Percentiles rank a stretch among this genome's conserved stretches.
phyloP scores from a whole-genome alignment of 1,140 invertebrate genomes.

The Battus philenor region DNA sequence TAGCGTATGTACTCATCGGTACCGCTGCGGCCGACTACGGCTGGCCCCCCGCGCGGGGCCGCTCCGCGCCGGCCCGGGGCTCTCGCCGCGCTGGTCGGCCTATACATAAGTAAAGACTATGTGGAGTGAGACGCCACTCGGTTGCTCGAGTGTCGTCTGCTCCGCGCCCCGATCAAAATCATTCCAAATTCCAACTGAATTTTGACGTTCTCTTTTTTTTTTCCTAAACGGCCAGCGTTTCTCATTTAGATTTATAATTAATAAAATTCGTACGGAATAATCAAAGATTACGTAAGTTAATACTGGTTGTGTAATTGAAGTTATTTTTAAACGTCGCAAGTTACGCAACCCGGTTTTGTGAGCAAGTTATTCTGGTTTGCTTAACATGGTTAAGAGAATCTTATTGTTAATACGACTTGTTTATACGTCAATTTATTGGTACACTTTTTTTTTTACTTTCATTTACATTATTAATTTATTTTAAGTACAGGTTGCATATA shows the following conservation, averaged over 20 bases:
- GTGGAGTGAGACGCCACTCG: slow-evolving; percentile 48
- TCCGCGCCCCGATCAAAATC: slow-evolving; percentile 64
- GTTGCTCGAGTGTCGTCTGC: slow-evolving; percentile 68
- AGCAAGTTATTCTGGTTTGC: slow-evolving; percentile 9
- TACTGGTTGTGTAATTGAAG: slow-evolving; percentile 3
- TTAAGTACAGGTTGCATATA: too few relatives aligned
- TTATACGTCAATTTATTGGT: background rate
- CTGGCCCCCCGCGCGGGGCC: slow-evolving; percentile 28
- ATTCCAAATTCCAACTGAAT: slow-evolving; percentile 58
- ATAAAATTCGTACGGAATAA: background rate
- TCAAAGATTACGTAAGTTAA: slow-evolving; percentile 1
- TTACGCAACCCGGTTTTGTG: slow-evolving; percentile 7
- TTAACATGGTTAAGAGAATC: background rate
- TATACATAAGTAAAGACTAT: slow-evolving; percentile 63
- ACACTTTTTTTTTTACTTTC: background rate
- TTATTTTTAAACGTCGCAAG: slow-evolving; percentile 9
- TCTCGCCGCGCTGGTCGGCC: slow-evolving; percentile 31
- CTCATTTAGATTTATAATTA: too few relatives aligned
- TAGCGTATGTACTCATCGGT: slow-evolving; percentile 46
- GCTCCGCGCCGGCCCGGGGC: slow-evolving; percentile 38
- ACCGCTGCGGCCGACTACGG: slow-evolving; percentile 37
- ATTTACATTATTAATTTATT: too few relatives aligned
- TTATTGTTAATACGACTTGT: background rate
- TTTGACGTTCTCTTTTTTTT: slow-evolving; percentile 48
- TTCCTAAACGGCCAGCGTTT: slow-evolving; percentile 12